Base-by-base conservation (phyloP, 2,797 vertebrate genomes). In the Prunella strophiata region DNA sequence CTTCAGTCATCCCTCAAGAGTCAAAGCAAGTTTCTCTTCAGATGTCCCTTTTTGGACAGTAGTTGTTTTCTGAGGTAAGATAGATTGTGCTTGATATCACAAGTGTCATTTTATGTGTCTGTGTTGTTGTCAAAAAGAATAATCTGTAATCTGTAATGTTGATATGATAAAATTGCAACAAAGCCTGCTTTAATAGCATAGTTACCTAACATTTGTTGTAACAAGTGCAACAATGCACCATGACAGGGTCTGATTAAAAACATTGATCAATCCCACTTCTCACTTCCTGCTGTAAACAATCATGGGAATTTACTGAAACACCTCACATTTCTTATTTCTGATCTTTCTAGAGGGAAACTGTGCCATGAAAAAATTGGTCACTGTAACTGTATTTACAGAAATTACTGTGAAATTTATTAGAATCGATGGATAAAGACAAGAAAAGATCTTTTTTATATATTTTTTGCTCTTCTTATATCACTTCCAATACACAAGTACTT, bases 201-300 rank as follows among this genome's bases (percentile, higher is more conserved):
- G 13, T 32, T 71, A 23, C 32, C 48, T 70, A 83, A 85, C 38
- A 30, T 36, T 80, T 88, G 26, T 82, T 72, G 59, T 36, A 92
- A 91, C 16, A 68, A 57, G 88, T 75, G 38, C 16, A 50, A 25
- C 34, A 54, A 70, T 82, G 52, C 61, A 38, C 25, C 71, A 17
- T 74, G 61, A 91, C 63, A 85, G 30, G 8, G 81, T 66, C 58
- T 94, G 88, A 95, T 95, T 91, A 80, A 92, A 92, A 89, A 83
- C 68, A 74, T 67, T 71, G 62, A 93, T 96, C 86, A 81, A 66
- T 90, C 40, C 51, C 14, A 32, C 82, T 91, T 82, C 58, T 94
- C 27, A 52, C 29, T 93, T 92, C 23, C 62, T 89, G 32, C 74
- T 61, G 50, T 47, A 29, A n/a, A 78, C n/a, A 78, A 42, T 38